These are phyloP conservation scores for Lynx canadensis DNA, from an alignment of 2,113 vertebrate genomes.

Conservation along the genomic window DNA sequence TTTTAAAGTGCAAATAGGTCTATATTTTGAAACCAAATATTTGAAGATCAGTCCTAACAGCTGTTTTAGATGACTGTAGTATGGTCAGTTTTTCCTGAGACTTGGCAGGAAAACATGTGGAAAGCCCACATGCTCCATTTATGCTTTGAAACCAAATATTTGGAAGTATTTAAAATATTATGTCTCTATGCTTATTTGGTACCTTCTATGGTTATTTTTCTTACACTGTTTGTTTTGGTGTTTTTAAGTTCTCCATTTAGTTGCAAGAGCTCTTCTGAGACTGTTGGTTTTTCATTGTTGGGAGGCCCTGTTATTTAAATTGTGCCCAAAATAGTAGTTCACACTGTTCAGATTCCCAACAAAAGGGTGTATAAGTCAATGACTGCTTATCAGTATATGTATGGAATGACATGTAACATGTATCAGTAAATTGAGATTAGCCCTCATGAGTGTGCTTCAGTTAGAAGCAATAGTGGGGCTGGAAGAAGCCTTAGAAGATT, in stretches of 20 bases:
- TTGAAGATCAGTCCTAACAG: constrained; percentile 67
- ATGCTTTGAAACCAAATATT: constrained; percentile 77
- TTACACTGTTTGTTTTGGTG: constrained; percentile 63
- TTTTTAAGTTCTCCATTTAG: constrained; percentile 65
- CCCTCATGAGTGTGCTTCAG: neutral
- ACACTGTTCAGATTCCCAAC: constrained; percentile 30
- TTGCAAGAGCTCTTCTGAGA: constrained; percentile 48
- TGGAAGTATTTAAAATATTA: constrained; percentile 72
- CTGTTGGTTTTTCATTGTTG: constrained; percentile 55
- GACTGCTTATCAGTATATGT: neutral
- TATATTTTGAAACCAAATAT: constrained; percentile 74
- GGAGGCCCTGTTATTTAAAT: constrained; percentile 45
- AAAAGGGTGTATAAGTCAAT: neutral
- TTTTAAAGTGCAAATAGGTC: constrained; percentile 66
- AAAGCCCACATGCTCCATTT: constrained; percentile 71
- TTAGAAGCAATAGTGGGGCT: neutral
- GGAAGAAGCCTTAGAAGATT: neutral
- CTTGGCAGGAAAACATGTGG: constrained; percentile 71
- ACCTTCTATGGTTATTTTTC: constrained; percentile 73
- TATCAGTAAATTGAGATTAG: neutral
- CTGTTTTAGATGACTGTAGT: constrained; percentile 70
- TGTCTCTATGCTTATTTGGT: constrained; percentile 61
- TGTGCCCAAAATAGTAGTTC: constrained; percentile 23
- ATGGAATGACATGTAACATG: constrained; percentile 2
- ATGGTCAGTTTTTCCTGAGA: constrained; percentile 61